phyloP scores from a whole-genome alignment of 2,113 vertebrate species.

The Cinclus mexicanus region DNA sequence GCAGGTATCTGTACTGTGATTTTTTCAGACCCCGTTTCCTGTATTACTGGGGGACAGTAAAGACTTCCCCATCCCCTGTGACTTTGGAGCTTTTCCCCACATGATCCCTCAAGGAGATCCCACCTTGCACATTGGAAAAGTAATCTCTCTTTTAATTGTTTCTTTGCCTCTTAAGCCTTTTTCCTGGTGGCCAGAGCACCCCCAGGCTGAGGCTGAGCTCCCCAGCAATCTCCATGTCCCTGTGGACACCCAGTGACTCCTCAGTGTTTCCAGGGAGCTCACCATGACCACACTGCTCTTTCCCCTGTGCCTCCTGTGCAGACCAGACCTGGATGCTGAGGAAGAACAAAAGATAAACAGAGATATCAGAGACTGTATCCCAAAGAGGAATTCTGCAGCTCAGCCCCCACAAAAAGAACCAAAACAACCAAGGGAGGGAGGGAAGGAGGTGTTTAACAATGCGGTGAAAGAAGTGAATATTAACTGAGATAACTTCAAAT shows the following conservation, averaged over 20 bases:
- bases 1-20: not conserved
- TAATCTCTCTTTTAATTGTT: not conserved
- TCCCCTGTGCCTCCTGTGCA: not conserved
- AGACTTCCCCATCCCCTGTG: not conserved
- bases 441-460: not conserved
- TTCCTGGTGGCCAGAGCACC: not conserved
- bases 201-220: not conserved
- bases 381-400: not conserved
- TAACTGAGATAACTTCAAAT: not conserved
- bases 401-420: not conserved
- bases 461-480: not conserved
- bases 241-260: not conserved
- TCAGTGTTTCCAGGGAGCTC: not conserved
- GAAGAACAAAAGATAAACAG: not conserved
- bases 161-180: not conserved
- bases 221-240: not conserved
- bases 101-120: not conserved
- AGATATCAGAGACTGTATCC: not conserved
- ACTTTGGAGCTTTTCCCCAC: not conserved
- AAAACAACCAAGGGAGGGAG: not conserved
- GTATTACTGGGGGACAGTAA: not conserved
- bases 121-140: not conserved
- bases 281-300: not conserved
- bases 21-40: not conserved
- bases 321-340: not conserved